A percentile compares a stretch with the other conserved stretches of the same genome.
phyloP scores from a whole-genome alignment of 2,888 invertebrate species.

The Clepsis dumicolana region DNA sequence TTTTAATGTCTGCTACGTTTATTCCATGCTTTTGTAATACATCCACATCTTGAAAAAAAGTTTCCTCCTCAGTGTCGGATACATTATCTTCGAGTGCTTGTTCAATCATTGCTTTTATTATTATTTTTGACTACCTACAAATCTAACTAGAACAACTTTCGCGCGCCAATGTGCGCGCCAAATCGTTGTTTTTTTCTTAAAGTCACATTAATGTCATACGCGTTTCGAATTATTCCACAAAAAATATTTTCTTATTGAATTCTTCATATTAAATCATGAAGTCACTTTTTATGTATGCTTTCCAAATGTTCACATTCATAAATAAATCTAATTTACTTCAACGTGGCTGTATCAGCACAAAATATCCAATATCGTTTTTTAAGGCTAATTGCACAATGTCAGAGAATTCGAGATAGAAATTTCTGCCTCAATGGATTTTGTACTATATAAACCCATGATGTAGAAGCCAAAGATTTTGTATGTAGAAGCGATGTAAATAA shows the following conservation, averaged over 20 bases:
- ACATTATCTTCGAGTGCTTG: slow-evolving; percentile 75
- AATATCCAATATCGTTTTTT: background rate
- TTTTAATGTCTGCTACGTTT: slow-evolving; percentile 91
- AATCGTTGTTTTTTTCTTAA: background rate
- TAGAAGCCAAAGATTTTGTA: no score
- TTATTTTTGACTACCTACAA: background rate
- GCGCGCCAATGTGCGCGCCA: no score
- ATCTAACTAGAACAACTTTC: background rate
- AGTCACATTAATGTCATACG: background rate
- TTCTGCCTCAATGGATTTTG: no score
- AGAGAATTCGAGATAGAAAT: background rate
- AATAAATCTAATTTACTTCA: background rate
- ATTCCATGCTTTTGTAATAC: slow-evolving; percentile 87
- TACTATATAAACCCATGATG: no score
- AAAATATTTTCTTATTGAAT: background rate
- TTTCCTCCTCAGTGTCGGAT: slow-evolving; percentile 87
- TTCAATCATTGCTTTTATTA: slow-evolving; percentile 64
- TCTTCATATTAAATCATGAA: no score
- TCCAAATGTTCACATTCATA: no score
- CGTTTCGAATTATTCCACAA: background rate
- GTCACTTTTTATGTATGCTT: no score
- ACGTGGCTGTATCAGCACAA: background rate
- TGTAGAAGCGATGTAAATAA: no score
- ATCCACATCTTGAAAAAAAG: slow-evolving; percentile 91
- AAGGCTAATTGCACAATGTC: background rate